Percentiles rank a stretch among this genome's conserved stretches.
Conservation (phyloP, 2,113 vertebrate species). For the Platysteira castanea region DNA sequence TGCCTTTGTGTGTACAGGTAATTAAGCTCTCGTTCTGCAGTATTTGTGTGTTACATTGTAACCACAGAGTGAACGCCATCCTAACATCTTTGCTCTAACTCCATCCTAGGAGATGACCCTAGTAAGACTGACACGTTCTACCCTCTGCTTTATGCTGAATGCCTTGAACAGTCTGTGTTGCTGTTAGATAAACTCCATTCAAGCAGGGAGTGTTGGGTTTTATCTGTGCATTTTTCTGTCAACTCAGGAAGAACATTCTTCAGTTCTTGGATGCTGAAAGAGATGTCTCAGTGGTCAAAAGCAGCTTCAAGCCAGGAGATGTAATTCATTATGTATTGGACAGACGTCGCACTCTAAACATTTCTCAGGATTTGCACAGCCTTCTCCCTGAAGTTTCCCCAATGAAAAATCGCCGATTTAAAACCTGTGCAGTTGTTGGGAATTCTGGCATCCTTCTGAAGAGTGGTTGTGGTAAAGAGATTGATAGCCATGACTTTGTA, state of each 20-base stretch:
- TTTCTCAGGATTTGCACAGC: constrained; percentile 82
- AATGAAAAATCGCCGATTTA: constrained; percentile 86
- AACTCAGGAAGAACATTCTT: constrained; percentile 83
- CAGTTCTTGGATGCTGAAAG: constrained; percentile 86
- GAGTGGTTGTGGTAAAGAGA: constrained; percentile 85
- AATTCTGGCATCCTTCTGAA: constrained; percentile 86
- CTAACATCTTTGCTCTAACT: background rate
- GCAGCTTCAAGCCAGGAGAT: constrained; percentile 86
- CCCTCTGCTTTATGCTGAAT: background rate
- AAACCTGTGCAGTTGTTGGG: constrained; percentile 85
- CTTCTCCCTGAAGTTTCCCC: constrained; percentile 87
- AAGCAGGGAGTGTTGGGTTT: background rate
- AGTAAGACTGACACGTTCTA: background rate
- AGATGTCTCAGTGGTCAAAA: constrained; percentile 87
- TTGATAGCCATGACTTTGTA: constrained; percentile 85
- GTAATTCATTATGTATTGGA: constrained; percentile 87
- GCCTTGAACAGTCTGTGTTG: background rate
- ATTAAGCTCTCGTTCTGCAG: background rate
- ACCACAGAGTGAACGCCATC: background rate
- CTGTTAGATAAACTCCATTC: background rate
- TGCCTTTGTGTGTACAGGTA: background rate
- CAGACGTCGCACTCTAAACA: constrained; percentile 82
- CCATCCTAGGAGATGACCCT: background rate
- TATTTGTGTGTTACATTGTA: background rate
- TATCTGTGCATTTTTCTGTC: background rate